Conservation (phyloP, 2,888 invertebrate genomes). For the Clunio marinus region DNA sequence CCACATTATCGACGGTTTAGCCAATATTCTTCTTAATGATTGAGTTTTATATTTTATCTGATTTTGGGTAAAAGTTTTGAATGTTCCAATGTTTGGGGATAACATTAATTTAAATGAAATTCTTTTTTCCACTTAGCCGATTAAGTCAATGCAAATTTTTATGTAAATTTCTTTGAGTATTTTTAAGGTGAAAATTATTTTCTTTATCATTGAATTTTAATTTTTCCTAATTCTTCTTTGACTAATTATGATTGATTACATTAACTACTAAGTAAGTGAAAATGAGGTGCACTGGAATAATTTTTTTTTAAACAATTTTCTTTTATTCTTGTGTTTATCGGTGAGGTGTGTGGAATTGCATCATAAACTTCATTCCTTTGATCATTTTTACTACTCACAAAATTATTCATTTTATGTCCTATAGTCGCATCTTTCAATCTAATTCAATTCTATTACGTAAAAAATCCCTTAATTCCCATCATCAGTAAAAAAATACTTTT, state of each 20-base stretch:
- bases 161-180: conserved; percentile 30
- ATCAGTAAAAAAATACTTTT: conserved; percentile 1
- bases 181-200: conserved; percentile 8
- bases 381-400: too few species aligned
- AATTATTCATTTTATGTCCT: too few species aligned
- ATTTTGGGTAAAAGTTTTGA: too few species aligned
- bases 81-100: too few species aligned
- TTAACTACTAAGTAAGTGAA: conserved; percentile 22
- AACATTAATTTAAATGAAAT: neutral
- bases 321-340: too few species aligned
- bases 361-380: too few species aligned
- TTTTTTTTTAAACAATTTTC: neutral
- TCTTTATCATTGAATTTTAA: conserved; percentile 9
- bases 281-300: conserved; percentile 36
- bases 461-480: too few species aligned
- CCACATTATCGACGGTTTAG: neutral
- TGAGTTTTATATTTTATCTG: too few species aligned
- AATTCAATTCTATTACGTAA: too few species aligned
- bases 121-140: neutral
- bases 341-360: neutral
- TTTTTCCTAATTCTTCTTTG: neutral
- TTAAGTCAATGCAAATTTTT: neutral
- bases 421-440: too few species aligned
- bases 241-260: conserved; percentile 28
- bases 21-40: neutral